Base-by-base conservation (phyloP, 2,888 invertebrate genomes). In the Athalia cordata region DNA sequence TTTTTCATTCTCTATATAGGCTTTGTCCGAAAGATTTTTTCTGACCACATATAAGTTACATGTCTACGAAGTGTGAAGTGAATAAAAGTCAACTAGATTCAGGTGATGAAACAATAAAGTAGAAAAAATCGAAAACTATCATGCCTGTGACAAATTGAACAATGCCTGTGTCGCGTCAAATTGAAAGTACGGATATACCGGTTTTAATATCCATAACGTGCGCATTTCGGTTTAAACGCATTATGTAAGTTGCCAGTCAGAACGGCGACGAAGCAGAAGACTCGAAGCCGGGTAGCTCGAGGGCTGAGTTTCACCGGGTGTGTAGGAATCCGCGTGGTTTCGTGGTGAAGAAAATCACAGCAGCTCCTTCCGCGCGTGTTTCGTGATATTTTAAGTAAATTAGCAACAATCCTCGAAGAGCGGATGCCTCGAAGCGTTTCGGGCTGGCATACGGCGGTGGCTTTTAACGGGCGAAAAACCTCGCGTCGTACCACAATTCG, bases 201-300 rank as follows among this genome's bases (percentile, higher is more conserved):
- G 29, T 59, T 59, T 59, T 59, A 11, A 5, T 59, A n/a, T 59
- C 5, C 59, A 11, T 59, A n/a, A n/a, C 13, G 5, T 59, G n/a
- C 29, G 29, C 5, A n/a, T 59, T 11, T 66, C 47, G 13, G 13
- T 13, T 66, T 49, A 49, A 7, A 49, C 66, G 13, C 66, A 43
- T 45, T 64, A 64, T 64, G 49, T 49, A 66, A 47, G 49, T 47
- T 66, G 66, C 49, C 66, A 66, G 66, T 66, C 66, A 49, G 13
- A 66, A 66, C 47, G 15, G 66, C 66, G 66, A 66, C 66, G 66
- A 49, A 66, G 66, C 47, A 66, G 49, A 66, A 66, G 66, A 66
- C 49, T 66, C 13, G 7, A 9, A 52, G 52, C 7, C 11, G 11
- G 52, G 11, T 52, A 52, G 15, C 52, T 7, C 5, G 47, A 45